phyloP scores from a whole-genome alignment of 2,888 invertebrate genomes.

The Drepanosiphum platanoidis region DNA sequence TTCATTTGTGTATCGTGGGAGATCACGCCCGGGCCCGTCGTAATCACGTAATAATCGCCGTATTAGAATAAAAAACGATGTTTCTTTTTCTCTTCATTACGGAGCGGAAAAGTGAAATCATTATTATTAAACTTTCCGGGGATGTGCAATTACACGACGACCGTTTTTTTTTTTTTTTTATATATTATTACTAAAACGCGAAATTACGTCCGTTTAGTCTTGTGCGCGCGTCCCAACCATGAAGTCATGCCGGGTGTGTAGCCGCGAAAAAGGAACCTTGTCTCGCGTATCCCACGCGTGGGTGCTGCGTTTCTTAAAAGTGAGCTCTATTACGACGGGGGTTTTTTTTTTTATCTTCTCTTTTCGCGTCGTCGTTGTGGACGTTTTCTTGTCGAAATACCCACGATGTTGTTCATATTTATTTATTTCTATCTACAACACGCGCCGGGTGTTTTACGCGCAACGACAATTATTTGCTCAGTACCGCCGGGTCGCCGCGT shows the following conservation, averaged over 20 bases:
- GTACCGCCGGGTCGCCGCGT: no score
- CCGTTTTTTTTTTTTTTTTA: no score
- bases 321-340: neutral
- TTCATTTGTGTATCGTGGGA: conserved; percentile 41
- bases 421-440: neutral
- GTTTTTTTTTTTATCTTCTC: neutral
- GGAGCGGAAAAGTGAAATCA: conserved; percentile 56
- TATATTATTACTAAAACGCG: neutral
- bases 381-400: neutral
- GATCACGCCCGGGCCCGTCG: neutral
- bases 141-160: conserved; percentile 26
- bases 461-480: no score
- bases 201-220: conserved; percentile 33
- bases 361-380: neutral
- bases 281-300: conserved; percentile 51
- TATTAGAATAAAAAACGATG: conserved; percentile 14
- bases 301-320: conserved; percentile 50
- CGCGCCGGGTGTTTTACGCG: neutral
- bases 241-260: conserved; percentile 46
- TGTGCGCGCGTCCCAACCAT: conserved; percentile 9
- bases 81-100: conserved; percentile 1
- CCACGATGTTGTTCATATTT: neutral
- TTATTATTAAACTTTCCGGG: conserved; percentile 13
- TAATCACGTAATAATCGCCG: conserved; percentile 38
- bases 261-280: conserved; percentile 4